phyloP scores from a whole-genome alignment of 2,888 invertebrate species.

The Gymnocheta viridis region DNA sequence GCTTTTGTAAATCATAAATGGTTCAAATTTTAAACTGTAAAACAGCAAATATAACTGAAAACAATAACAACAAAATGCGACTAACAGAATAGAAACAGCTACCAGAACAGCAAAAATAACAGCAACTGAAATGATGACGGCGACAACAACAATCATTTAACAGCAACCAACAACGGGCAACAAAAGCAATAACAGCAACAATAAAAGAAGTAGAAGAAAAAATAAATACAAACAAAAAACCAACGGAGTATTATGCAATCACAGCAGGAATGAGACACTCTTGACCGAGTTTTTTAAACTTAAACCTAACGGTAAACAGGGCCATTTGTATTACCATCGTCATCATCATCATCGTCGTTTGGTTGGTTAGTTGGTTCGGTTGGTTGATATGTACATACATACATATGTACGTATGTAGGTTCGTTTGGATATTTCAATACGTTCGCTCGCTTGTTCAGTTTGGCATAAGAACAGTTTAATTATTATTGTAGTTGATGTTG shows the following conservation, averaged over 20 bases:
- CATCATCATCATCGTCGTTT: slow-evolving; percentile 54
- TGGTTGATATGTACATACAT: slow-evolving; percentile 3
- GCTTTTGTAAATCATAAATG: slow-evolving; percentile 8
- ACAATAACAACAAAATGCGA: slow-evolving; percentile 44
- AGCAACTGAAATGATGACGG: slow-evolving; percentile 13
- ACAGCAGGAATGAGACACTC: slow-evolving; percentile 80
- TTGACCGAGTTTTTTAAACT: slow-evolving; percentile 80
- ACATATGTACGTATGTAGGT: neutral
- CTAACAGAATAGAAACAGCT: slow-evolving; percentile 46
- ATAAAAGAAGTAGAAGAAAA: slow-evolving; percentile 27
- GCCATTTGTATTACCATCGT: slow-evolving; percentile 52
- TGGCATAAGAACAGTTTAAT: slow-evolving; percentile 55
- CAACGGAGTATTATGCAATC: slow-evolving; percentile 80
- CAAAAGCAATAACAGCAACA: slow-evolving; percentile 44
- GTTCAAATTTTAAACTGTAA: neutral
- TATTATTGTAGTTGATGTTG: slow-evolving; percentile 27
- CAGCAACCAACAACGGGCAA: slow-evolving; percentile 40
- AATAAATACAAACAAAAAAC: slow-evolving; percentile 23
- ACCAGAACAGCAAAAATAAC: slow-evolving; percentile 45
- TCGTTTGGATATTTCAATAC: slow-evolving; percentile 36
- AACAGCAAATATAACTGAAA: slow-evolving; percentile 17
- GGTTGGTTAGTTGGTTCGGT: slow-evolving; percentile 6
- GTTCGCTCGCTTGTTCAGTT: slow-evolving; percentile 28
- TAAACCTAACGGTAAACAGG: slow-evolving; percentile 76
- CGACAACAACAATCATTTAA: slow-evolving; percentile 26